phyloP scores from a whole-genome alignment of 2,113 vertebrate species.

The Trogon surrucura region DNA sequence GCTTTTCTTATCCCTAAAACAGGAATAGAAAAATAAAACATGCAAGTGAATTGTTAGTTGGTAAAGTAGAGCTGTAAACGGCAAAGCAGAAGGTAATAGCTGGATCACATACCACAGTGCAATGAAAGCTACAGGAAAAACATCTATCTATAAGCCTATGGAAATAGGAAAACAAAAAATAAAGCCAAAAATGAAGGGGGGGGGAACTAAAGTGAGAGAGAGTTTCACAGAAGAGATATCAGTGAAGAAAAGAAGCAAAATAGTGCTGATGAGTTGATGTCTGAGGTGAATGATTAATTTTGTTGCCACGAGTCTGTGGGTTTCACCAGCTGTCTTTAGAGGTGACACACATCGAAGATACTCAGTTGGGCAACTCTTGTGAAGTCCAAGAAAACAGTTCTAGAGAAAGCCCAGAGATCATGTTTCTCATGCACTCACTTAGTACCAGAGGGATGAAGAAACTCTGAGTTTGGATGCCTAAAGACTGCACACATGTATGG shows the following conservation, averaged over 20 bases:
- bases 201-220: neutral
- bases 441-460: neutral
- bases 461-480: neutral
- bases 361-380: neutral
- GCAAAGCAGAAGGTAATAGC: neutral
- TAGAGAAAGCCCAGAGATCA: neutral
- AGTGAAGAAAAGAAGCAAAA: neutral
- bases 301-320: neutral
- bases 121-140: neutral
- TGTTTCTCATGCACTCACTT: neutral
- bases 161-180: neutral
- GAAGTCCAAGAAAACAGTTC: neutral
- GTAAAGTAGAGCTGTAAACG: neutral
- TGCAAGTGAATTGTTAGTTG: neutral
- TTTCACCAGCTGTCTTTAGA: neutral
- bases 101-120: neutral
- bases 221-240: neutral
- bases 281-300: neutral
- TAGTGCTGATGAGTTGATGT: neutral
- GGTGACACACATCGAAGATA: neutral
- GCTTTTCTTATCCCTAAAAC: neutral
- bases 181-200: neutral
- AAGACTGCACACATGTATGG: neutral
- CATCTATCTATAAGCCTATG: neutral
- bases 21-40: neutral